These are phyloP conservation scores for Sebastes fasciatus DNA, from an alignment of 2,113 vertebrate genomes.

Conservation along the genomic window DNA sequence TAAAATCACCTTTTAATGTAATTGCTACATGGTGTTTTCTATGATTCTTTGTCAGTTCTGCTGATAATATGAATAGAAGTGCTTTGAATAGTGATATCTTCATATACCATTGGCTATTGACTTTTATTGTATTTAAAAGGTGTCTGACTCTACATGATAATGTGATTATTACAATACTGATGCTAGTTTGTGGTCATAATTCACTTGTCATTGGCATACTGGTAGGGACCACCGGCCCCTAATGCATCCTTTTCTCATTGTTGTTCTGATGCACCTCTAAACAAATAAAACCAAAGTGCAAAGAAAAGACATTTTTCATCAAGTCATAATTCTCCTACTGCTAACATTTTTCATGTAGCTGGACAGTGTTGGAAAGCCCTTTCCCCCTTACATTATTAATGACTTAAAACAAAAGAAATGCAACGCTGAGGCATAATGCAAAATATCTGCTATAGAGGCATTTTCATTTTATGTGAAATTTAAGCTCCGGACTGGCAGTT, in stretches of 20 bases:
- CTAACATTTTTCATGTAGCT: constrained; percentile 20
- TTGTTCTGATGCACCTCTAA: constrained; percentile 11
- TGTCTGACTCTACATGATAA: background rate
- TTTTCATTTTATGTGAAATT: constrained; percentile 15
- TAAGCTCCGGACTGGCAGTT: background rate
- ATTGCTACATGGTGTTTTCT: background rate
- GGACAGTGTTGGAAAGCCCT: constrained; percentile 10
- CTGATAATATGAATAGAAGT: background rate
- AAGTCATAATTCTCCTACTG: background rate
- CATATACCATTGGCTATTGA: background rate
- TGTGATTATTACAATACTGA: constrained; percentile 8
- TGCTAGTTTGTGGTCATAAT: background rate
- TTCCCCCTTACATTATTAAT: constrained; percentile 14
- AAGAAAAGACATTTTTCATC: constrained; percentile 13
- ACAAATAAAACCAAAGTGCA: constrained; percentile 19
- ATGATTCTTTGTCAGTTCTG: background rate
- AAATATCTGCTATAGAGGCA: constrained; percentile 1
- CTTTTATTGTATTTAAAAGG: background rate
- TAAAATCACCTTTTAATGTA: background rate
- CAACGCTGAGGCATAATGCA: constrained; percentile 7
- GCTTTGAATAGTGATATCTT: background rate
- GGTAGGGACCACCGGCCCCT: background rate
- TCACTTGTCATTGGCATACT: background rate
- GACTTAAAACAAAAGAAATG: constrained; percentile 23
- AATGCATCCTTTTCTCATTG: background rate